Conservation (phyloP, 2,888 invertebrate species). For the Phragmatobia fuliginosa region DNA sequence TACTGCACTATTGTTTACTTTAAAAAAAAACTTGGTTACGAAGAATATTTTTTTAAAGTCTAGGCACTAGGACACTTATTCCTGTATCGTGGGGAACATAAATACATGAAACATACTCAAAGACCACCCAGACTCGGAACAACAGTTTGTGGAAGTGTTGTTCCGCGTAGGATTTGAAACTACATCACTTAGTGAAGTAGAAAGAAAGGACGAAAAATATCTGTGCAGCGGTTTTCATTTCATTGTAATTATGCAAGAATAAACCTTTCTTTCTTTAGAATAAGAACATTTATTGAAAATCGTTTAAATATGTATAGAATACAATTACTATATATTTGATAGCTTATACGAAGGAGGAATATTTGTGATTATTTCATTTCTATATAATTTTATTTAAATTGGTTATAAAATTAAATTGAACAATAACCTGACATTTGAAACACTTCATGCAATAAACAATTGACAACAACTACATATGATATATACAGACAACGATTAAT, state of each 20-base stretch:
- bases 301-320: not conserved
- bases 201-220: too few relatives aligned
- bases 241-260: not conserved
- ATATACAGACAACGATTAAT: constrained; percentile 12
- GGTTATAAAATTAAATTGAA: not conserved
- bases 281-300: not conserved
- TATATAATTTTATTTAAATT: not conserved
- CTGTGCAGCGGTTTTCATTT: not conserved
- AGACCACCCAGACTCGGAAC: too few relatives aligned
- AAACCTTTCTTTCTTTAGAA: not conserved
- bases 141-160: too few relatives aligned
- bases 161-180: too few relatives aligned
- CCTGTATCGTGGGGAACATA: too few relatives aligned
- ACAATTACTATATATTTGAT: not conserved
- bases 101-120: too few relatives aligned
- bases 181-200: too few relatives aligned
- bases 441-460: constrained; percentile 15
- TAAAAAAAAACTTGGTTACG: not conserved
- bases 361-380: not conserved
- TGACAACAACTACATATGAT: not conserved
- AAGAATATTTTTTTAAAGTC: not conserved
- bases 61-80: too few relatives aligned
- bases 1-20: too few relatives aligned
- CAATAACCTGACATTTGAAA: not conserved
- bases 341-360: not conserved